phyloP scores from a whole-genome alignment of 2,113 vertebrate species.

The Onychorhynchus coronatus region DNA sequence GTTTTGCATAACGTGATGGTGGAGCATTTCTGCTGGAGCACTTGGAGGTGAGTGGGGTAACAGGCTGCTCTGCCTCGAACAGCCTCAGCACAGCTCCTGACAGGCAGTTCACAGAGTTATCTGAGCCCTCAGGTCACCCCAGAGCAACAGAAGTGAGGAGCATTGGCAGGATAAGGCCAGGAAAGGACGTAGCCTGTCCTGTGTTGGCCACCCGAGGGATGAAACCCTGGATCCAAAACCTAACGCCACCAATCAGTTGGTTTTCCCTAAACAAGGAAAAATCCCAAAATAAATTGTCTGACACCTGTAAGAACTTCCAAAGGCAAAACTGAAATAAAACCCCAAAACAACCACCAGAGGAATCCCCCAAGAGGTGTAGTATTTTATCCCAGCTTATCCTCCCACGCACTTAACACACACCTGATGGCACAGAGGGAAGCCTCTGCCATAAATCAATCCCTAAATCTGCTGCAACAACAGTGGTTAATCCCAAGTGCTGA shows the following conservation, averaged over 20 bases:
- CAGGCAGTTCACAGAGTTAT: not conserved
- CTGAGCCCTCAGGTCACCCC: not conserved
- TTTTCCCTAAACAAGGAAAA: not conserved
- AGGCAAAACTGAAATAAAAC: not conserved
- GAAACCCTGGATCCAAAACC: not conserved
- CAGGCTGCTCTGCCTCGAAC: not conserved
- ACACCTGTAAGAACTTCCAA: not conserved
- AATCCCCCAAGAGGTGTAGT: not conserved
- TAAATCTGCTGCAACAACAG: not conserved
- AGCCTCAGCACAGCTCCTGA: not conserved
- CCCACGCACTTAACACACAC: not conserved
- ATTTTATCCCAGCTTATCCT: constrained; percentile 24
- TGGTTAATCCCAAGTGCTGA: not conserved
- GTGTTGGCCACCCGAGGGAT: not conserved
- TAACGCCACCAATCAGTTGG: not conserved
- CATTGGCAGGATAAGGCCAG: not conserved
- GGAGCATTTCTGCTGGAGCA: not conserved
- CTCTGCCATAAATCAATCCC: not conserved
- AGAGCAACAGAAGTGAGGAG: not conserved
- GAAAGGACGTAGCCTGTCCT: not conserved
- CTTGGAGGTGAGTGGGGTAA: not conserved
- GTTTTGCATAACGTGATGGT: not conserved
- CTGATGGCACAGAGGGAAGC: not conserved
- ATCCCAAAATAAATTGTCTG: not conserved
- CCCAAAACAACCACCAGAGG: not conserved